These are phyloP conservation scores for Plebejus anna DNA, from an alignment of 2,888 invertebrate genomes.

Conservation along the genomic window DNA sequence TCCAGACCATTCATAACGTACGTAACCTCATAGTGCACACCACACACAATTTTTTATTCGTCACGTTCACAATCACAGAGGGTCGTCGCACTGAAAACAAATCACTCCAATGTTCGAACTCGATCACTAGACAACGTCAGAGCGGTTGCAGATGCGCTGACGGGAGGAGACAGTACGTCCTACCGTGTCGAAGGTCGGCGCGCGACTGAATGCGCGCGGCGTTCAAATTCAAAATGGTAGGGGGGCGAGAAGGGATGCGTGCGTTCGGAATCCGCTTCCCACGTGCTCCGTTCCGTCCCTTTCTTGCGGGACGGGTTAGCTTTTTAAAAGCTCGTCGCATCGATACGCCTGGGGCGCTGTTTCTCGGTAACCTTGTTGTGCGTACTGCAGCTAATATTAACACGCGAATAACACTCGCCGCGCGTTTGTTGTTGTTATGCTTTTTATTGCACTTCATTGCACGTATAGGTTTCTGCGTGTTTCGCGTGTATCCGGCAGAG, in stretches of 20 bases:
- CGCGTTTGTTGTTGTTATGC: slow-evolving; percentile 53
- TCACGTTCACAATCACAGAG: slow-evolving; percentile 64
- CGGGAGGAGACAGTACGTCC: slow-evolving; percentile 48
- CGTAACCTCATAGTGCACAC: slow-evolving; percentile 76
- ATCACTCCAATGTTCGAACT: slow-evolving; percentile 71
- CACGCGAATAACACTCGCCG: slow-evolving; percentile 64
- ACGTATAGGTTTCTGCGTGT: slow-evolving; percentile 51
- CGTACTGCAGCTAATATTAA: slow-evolving; percentile 76
- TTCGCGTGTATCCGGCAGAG: slow-evolving; percentile 32
- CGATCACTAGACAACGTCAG: slow-evolving; percentile 69
- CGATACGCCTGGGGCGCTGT: slow-evolving; percentile 70
- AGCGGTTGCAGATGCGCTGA: slow-evolving; percentile 54
- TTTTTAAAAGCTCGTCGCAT: slow-evolving; percentile 76
- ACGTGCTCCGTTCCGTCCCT: slow-evolving; percentile 72
- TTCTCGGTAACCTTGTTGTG: slow-evolving; percentile 73
- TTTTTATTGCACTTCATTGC: slow-evolving; percentile 52
- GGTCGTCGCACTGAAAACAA: slow-evolving; percentile 72
- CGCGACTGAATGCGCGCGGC: slow-evolving; percentile 74
- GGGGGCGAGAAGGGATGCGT: slow-evolving; percentile 66
- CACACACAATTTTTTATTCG: slow-evolving; percentile 62
- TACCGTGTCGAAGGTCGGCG: slow-evolving; percentile 72
- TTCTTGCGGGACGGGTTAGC: slow-evolving; percentile 76
- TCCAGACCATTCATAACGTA: slow-evolving; percentile 79
- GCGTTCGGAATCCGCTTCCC: slow-evolving; percentile 79
- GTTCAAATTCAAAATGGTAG: slow-evolving; percentile 45